Evolutionary conservation across 2,888 invertebrate genomes (phyloP).

Genomic region (Strigamia transsilvanica): DNA sequence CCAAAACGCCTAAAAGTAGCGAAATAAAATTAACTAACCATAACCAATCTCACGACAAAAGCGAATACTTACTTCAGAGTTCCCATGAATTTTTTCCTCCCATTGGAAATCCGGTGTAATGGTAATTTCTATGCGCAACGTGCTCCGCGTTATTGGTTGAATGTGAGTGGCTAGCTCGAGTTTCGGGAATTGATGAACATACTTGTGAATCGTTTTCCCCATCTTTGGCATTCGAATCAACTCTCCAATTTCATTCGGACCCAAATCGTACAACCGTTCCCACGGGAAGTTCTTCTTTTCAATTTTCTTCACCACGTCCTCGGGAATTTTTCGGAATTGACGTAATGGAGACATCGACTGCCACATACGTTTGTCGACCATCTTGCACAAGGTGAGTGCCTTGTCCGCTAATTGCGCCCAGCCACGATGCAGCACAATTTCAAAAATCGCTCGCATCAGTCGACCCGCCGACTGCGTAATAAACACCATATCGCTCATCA

Average conservation of each 20-base stretch:
- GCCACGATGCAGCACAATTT: slow-evolving; percentile 89
- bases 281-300: slow-evolving; percentile 85
- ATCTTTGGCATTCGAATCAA: slow-evolving; percentile 88
- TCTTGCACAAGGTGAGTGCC: slow-evolving; percentile 93
- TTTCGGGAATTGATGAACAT: slow-evolving; percentile 96
- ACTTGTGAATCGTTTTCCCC: slow-evolving; percentile 92
- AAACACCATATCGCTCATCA: slow-evolving; percentile 99
- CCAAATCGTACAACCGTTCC: slow-evolving; percentile 87
- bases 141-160: slow-evolving; percentile 90
- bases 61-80: slow-evolving; percentile 65
- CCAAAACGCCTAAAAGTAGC: slow-evolving; percentile 69
- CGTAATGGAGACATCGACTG: slow-evolving; percentile 98
- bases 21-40: background rate
- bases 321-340: slow-evolving; percentile 97
- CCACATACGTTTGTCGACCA: slow-evolving; percentile 99
- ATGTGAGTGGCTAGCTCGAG: slow-evolving; percentile 95
- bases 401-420: slow-evolving; percentile 99
- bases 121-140: slow-evolving; percentile 92
- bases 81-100: slow-evolving; percentile 90
- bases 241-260: slow-evolving; percentile 97
- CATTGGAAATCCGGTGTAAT: slow-evolving; percentile 99
- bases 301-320: slow-evolving; percentile 94
- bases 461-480: slow-evolving; percentile 97
- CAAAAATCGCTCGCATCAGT: slow-evolving; percentile 94
- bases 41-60: background rate